Evolutionary conservation across 2,888 invertebrate species (phyloP), one percentile per base, ranked within the genome.

Genomic region (Apotomis betuletana): DNA sequence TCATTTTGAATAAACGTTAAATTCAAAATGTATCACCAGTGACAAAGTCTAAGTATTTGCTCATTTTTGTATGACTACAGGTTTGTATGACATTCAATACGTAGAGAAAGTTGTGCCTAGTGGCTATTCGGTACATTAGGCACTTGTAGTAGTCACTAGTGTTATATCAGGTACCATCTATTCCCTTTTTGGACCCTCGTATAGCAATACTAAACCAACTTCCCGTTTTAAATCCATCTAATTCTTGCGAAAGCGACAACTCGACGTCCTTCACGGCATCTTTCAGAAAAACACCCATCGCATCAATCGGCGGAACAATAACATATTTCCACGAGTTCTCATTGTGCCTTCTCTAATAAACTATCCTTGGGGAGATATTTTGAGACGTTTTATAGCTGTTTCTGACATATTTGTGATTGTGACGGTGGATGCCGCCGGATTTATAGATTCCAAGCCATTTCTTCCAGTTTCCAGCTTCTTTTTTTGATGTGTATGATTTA

Each of bases 321-420:
- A 77, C 78, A 75, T 77, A 86, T 85, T 83, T 83, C 81, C 75
- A 74, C 77, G 75, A 78, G 79, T 64, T 58, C 75, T 86, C 87
- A 88, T 89, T 89, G 90, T 90, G 83, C 83, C 84, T 81, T 81
- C 78, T 79, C 83, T 86, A 90, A 91, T 91, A 90, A 90, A 91
- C 87, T 87, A 90, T 90, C 88, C 85, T 81, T 78, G 76, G 83
- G 84, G 82, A 87, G 86, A 85, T 82, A 85, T 83, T 70, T 67
- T 75, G 79, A 79, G 88, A 87, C 87, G 82, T 86, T 90, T 87
- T 90, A 90, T 89, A 83, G 87, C 85, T 85, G 76, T 84, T 87
- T 89, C 82, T 91, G 92, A 92, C 92, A 92, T 91, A 91, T 92
- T 92, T 92, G 92, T 92, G 92, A 92, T 87, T 90, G 85, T 86